These are phyloP conservation scores for Tuberolachnus salignus DNA, from an alignment of 2,888 invertebrate genomes.

Conservation along the genomic window DNA sequence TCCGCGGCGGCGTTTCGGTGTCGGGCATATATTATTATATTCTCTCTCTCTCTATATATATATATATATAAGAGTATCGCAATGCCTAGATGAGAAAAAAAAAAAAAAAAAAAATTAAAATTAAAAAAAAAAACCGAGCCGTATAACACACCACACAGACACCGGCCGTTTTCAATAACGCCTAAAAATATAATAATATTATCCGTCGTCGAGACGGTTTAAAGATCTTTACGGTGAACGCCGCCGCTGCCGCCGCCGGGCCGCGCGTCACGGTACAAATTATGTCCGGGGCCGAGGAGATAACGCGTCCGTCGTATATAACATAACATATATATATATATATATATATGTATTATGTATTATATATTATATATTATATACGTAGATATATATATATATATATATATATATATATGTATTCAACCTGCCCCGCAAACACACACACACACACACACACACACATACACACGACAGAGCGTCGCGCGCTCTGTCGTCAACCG, in stretches of 20 bases:
- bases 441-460: not conserved
- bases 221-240: slow-evolving; percentile 35
- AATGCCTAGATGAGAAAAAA: too few species aligned
- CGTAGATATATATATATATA: not conserved
- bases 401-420: slow-evolving; percentile 19
- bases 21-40: too few species aligned
- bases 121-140: too few species aligned
- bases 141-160: too few species aligned
- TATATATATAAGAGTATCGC: too few species aligned
- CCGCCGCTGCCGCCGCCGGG: slow-evolving; percentile 28
- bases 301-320: slow-evolving; percentile 32
- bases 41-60: too few species aligned
- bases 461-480: not conserved
- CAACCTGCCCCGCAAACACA: slow-evolving; percentile 9
- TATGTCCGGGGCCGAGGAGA: slow-evolving; percentile 53
- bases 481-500: slow-evolving; percentile 45
- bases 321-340: not conserved
- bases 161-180: too few species aligned
- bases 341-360: not conserved
- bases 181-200: too few species aligned
- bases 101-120: too few species aligned
- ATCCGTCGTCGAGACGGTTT: too few species aligned
- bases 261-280: slow-evolving; percentile 55
- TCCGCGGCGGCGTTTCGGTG: too few species aligned
- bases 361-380: slow-evolving; percentile 1